Percentiles rank a stretch among this genome's conserved stretches.
phyloP scores from a whole-genome alignment of 2,797 vertebrate species.

The Acanthopagrus latus region DNA sequence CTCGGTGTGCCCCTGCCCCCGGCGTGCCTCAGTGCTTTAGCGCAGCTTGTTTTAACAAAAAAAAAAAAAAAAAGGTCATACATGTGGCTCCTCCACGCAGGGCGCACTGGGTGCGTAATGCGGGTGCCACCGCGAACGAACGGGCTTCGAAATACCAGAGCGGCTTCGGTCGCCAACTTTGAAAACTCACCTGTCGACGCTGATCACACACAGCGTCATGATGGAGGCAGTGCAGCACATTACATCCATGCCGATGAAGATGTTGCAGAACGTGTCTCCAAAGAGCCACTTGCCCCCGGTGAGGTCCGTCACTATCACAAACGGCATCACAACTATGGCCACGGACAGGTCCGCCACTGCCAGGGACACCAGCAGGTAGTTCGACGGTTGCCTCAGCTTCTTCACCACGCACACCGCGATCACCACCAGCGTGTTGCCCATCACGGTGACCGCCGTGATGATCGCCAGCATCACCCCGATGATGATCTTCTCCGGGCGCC shows the following conservation, averaged over 20 bases:
- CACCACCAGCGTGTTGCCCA: constrained; percentile 89
- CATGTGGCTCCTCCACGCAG: background rate
- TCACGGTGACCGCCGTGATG: constrained; percentile 87
- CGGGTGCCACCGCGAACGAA: background rate
- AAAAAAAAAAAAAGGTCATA: background rate
- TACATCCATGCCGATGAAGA: constrained; percentile 90
- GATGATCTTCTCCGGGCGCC: constrained; percentile 84
- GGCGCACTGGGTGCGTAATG: constrained; percentile 51
- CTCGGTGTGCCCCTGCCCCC: background rate
- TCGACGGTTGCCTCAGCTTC: constrained; percentile 87
- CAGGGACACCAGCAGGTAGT: constrained; percentile 88
- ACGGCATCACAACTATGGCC: constrained; percentile 88
- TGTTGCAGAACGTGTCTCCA: constrained; percentile 89
- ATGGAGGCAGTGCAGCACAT: constrained; percentile 91
- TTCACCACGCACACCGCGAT: constrained; percentile 89
- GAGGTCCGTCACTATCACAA: constrained; percentile 88
- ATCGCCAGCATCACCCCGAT: constrained; percentile 87
- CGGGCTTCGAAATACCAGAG: too few species aligned
- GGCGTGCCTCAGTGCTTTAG: background rate
- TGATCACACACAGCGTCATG: constrained; percentile 90
- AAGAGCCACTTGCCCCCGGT: constrained; percentile 90
- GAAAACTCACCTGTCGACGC: constrained; percentile 86
- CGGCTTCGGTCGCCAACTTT: constrained; percentile 46
- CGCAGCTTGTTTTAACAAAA: background rate
- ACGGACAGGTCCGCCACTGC: constrained; percentile 88